Evolutionary conservation across 2,888 invertebrate genomes (phyloP), one percentile per base, ranked within the genome.

Genomic region (Melikaiella ostensackeni): DNA sequence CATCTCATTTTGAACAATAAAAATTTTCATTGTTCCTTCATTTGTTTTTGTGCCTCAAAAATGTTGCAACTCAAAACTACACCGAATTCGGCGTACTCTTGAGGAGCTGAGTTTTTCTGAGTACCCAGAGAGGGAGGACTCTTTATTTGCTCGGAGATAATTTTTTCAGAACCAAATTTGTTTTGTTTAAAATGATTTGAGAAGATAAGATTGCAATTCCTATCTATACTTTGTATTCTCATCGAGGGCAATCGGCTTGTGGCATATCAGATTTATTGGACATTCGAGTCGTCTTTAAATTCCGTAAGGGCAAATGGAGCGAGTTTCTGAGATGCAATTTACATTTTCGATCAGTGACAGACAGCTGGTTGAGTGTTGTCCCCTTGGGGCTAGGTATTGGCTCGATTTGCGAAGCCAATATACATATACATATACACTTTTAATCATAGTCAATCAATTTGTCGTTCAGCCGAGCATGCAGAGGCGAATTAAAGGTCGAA

Each of bases 381-480:
- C 42, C 42, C 66, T 66, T 46, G 66, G 7, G 42, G 42, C 42
- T 27, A 66, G 27, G 66, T 24, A 66, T 66, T 42, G 42, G 27
- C 42, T 42, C 27, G 42, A 66, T 42, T 42, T 46, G 27, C 42
- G 66, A 42, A 8, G 42, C 27, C 19, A 46, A 66, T 64, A n/a
- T n/a, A n/a, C n/a, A n/a, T n/a, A 19, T 19, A 8, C 6, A n/a
- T 50, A 42, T 42, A 38, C 38, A 64, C 38, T 42, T 81, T 76
- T 76, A 81, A 80, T 81, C 77, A 76, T 61, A 77, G 81, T 82
- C 81, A 81, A 84, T 85, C 84, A 84, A 81, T 84, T 82, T 81
- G 81, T 81, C 80, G 81, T 81, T 78, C 76, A 70, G 70, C 80
- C 77, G 76, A 82, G 80, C 82, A 81, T 81, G 74, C 80, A 77